Percentiles rank a stretch among this genome's conserved stretches.
Evolutionary conservation across 1,140 invertebrate genomes (phyloP).

Genomic region (Eumeta japonica): DNA sequence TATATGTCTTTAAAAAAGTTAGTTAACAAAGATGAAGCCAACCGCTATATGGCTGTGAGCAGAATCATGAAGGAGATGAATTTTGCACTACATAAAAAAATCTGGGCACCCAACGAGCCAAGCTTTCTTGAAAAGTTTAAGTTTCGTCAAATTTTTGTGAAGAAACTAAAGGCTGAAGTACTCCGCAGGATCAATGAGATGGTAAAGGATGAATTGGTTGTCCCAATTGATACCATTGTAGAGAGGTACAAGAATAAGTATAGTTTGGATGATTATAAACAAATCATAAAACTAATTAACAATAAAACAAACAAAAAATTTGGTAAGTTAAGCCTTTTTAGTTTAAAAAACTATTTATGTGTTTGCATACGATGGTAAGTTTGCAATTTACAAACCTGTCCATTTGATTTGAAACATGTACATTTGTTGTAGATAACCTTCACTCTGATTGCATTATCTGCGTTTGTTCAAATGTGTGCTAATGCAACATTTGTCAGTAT

Average conservation of each 20-base stretch:
- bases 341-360: no score
- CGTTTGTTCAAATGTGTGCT: no score
- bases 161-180: constrained; percentile 10
- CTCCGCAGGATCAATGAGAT: constrained; percentile 16
- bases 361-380: constrained; percentile 1
- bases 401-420: constrained; percentile 2
- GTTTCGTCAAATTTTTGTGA: constrained; percentile 1
- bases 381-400: constrained; percentile 4
- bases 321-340: constrained; percentile 6
- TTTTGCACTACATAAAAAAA: background rate
- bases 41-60: no score
- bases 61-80: no score
- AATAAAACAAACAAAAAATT: background rate
- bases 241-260: no score
- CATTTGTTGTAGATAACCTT: no score
- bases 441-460: no score
- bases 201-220: constrained; percentile 6
- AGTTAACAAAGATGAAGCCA: no score
- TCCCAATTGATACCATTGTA: background rate
- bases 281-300: background rate
- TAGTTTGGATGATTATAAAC: no score
- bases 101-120: background rate
- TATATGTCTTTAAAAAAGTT: background rate
- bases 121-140: background rate
- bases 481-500: no score